Evolutionary conservation across 2,888 invertebrate species (phyloP), one percentile per base, ranked within the genome.

Genomic region (Aphidius colemani): DNA sequence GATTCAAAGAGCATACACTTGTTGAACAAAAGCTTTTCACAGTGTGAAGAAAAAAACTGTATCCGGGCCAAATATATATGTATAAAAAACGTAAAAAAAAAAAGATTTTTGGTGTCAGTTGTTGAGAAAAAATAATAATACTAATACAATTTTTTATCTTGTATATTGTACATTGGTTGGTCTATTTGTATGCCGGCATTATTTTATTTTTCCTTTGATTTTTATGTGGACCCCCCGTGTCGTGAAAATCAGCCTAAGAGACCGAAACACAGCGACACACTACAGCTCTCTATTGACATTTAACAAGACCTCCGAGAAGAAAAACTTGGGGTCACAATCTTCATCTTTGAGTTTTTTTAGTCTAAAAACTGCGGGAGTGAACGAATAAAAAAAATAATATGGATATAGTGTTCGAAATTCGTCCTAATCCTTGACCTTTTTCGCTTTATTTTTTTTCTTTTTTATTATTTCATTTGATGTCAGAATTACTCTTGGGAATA

Each of bases 361-460:
- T 63, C 58, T 49, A 57, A 49, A 51, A 39, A 60, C 13, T 48
- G 10, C 8, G 10, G 30, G 58, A 40, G 53, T 41, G 18, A 13
- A 59, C 1, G 44, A 10, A 30, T 30, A 30, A 30, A 30, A 30
- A 30, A 30, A 30, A 30, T 30, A 30, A 30, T 30, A 5, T 30
- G 5, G 3, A 30, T 30, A 30, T 56, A 69, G 70, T 72, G 69
- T 62, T 68, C 71, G 69, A 69, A 75, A 72, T 73, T 73, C 70
- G 59, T 68, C 67, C 65, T 73, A 76, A 77, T 75, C 76, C 74
- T 71, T 70, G 71, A 72, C 72, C 70, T 71, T 72, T 68, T 67
- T 66, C 64, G 63, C 62, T 55, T 43, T 55, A 30, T 59, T 58
- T 49, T 55, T 53, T 65, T 45, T 61, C 53, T 65, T 65, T 53